A percentile compares a stretch with the other conserved stretches of the same genome.
These are phyloP conservation scores for Beris chalybata DNA, from an alignment of 2,888 invertebrate species.

Conservation along the genomic window DNA sequence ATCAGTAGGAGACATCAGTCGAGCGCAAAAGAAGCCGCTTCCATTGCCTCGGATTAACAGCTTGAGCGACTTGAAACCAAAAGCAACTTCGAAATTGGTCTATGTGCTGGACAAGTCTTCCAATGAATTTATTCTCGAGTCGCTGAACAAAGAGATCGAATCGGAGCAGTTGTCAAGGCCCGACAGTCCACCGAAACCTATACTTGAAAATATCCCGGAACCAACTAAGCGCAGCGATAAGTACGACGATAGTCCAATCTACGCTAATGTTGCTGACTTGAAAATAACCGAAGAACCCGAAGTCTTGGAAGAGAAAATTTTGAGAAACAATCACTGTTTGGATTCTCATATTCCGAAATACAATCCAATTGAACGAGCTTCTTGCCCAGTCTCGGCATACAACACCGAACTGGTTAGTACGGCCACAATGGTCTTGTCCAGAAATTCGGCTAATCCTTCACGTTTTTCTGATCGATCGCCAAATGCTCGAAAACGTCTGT, in stretches of 20 bases:
- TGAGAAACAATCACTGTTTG: background rate
- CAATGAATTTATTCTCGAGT: conserved; percentile 41
- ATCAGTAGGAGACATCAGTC: conserved; percentile 3
- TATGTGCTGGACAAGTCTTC: conserved; percentile 38
- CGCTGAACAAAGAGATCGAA: background rate
- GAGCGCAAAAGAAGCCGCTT: conserved; percentile 43
- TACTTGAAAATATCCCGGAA: background rate
- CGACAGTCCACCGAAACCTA: background rate
- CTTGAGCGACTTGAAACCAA: conserved; percentile 41
- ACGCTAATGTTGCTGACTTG: conserved; percentile 19
- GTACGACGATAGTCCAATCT: conserved; percentile 17
- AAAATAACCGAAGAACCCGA: conserved; percentile 15
- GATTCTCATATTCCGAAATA: background rate
- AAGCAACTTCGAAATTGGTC: conserved; percentile 34
- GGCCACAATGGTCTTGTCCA: conserved; percentile 20
- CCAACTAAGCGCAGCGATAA: conserved; percentile 19
- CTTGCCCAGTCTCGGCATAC: conserved; percentile 9
- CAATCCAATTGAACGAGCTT: conserved; percentile 17
- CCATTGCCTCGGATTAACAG: conserved; percentile 50
- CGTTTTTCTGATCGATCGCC: conserved; percentile 18
- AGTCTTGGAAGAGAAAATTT: conserved; percentile 9
- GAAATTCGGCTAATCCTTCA: conserved; percentile 2
- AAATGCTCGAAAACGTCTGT: conserved; percentile 11
- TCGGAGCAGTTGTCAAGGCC: background rate
- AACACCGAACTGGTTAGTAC: conserved; percentile 14